Percentiles rank a stretch among this genome's conserved stretches.
Conservation (phyloP, 2,113 vertebrate genomes). For the Crotalus horridus region DNA sequence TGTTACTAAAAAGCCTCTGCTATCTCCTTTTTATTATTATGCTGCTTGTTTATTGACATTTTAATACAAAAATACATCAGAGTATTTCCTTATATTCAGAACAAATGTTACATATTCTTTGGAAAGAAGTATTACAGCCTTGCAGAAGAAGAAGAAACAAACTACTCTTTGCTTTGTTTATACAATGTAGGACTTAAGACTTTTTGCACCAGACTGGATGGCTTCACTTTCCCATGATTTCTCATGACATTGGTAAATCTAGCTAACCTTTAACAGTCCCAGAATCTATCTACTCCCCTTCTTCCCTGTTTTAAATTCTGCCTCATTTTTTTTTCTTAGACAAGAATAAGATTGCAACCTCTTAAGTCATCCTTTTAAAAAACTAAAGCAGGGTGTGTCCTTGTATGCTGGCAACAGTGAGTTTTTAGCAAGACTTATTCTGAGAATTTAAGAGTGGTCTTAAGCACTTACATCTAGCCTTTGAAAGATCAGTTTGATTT, state of each 20-base stretch:
- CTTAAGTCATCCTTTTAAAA: not conserved
- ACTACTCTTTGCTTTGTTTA: not conserved
- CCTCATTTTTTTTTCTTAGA: not conserved
- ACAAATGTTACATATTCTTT: constrained; percentile 69
- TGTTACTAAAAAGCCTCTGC: constrained; percentile 57
- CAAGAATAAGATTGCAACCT: not conserved
- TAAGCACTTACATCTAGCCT: not conserved
- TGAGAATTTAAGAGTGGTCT: not conserved
- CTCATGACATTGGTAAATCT: not conserved
- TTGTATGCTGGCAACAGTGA: not conserved
- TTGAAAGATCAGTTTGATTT: not conserved
- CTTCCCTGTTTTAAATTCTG: not conserved
- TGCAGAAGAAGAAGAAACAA: not conserved
- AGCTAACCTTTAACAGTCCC: not conserved
- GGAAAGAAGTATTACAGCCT: constrained; percentile 25
- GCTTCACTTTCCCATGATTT: not conserved
- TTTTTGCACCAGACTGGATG: not conserved
- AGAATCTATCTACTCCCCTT: not conserved
- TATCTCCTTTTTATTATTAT: constrained; percentile 48
- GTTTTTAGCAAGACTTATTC: not conserved
- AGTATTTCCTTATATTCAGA: constrained; percentile 71
- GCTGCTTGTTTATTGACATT: constrained; percentile 74
- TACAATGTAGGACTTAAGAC: not conserved
- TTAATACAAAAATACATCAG: constrained; percentile 58
- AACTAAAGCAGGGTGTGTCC: not conserved